Conservation (phyloP, 2,888 invertebrate genomes). For the Pseudococcus longispinus region DNA sequence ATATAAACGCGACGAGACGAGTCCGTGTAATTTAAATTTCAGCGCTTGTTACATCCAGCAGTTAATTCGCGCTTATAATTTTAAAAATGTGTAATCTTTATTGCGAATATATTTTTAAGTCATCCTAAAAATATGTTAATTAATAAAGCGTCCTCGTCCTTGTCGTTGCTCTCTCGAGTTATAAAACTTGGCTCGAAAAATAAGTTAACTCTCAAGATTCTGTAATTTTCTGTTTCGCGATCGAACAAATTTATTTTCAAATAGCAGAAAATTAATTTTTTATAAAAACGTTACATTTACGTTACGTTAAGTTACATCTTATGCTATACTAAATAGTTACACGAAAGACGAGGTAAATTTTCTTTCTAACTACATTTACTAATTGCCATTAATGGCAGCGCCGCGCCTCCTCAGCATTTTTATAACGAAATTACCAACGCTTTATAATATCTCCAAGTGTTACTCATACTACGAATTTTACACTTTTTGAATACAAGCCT, state of each 20-base stretch:
- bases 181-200: conserved; percentile 29
- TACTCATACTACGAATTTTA: conserved; percentile 38
- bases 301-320: neutral
- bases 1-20: neutral
- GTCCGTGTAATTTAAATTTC: conserved; percentile 18
- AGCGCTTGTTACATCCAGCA: neutral
- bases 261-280: conserved; percentile 37
- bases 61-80: conserved; percentile 15
- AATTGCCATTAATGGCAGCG: conserved; percentile 20
- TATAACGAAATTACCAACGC: conserved; percentile 31
- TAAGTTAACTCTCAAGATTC: conserved; percentile 25
- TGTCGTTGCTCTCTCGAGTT: neutral
- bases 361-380: conserved; percentile 36
- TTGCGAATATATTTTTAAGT: conserved; percentile 19
- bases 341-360: neutral
- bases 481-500: conserved; percentile 8
- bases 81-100: conserved; percentile 28
- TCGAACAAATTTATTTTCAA: conserved; percentile 37
- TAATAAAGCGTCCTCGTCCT: conserved; percentile 8
- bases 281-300: conserved; percentile 16
- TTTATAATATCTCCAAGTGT: neutral
- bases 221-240: conserved; percentile 39
- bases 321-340: neutral
- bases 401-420: neutral
- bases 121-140: conserved; percentile 26